Base-by-base conservation (phyloP, 2,113 vertebrate species). In the Odocoileus hemionus region DNA sequence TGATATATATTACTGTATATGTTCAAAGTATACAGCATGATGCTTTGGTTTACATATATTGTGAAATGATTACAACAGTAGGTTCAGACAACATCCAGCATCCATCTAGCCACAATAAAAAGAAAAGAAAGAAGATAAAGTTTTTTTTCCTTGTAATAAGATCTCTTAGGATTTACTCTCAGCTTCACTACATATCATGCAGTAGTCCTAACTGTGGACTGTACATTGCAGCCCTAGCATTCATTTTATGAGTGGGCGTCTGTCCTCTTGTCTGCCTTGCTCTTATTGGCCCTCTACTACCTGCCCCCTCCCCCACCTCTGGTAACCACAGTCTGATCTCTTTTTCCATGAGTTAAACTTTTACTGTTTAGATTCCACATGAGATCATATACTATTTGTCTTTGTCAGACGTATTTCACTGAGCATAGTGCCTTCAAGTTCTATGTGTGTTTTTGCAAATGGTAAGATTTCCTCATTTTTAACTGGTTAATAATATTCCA, bases 301-400 rank as follows among this genome's bases (percentile, higher is more conserved):
- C 26, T 0, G 0, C 4, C 52, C 21, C 13, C 52, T n/a, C 52
- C 4, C 21, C 13, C 45, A 8, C 33, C 52, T 55, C 52, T 16
- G 33, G 21, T 36, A 83, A 83, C 33, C 7, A 83, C 3, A 36
- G 13, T 36, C 80, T 55, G 80, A 83, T 25, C 33, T 83, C 50
- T 55, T 36, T 55, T 83, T 36, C 80, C n/a, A 11, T 15, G 33
- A 83, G 80, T 26, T 83, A 55, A 14, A 83, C 26, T 83, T 36
- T 9, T 15, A 36, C 23, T 26, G 80, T 55, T 83, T 83, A 83
- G 80, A 83, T 25, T 83, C 7, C 80, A 55, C 23, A n/a, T 5
- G 33, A 36, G 33, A 55, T 55, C n/a, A 83, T 36, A 55, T 13
- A 83, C 19, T 55, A 25, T 83, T 55, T 83, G n/a, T 54, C 50